Evolutionary conservation across 2,888 invertebrate species (phyloP).

Genomic region (Dastarcus helophoroides): DNA sequence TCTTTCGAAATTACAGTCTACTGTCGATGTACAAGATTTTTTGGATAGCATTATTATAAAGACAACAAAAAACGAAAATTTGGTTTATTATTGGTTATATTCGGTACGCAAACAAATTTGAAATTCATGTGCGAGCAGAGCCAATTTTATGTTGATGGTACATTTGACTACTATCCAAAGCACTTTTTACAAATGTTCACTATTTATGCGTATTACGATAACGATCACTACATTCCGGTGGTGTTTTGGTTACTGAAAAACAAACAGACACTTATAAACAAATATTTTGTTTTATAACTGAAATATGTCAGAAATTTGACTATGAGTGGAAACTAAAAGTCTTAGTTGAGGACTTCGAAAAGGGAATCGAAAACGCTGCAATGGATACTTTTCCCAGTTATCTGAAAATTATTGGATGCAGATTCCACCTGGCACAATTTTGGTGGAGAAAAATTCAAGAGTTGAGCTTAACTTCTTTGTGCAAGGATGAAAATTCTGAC

Average conservation of each 20-base stretch:
- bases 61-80: slow-evolving; percentile 1
- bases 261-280: not conserved
- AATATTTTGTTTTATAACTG: not conserved
- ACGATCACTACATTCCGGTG: slow-evolving; percentile 1
- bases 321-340: not conserved
- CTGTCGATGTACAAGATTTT: too few relatives aligned
- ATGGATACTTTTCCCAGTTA: not conserved
- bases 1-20: too few relatives aligned
- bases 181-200: slow-evolving; percentile 1
- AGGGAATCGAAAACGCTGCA: not conserved
- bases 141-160: not conserved
- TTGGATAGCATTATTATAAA: not conserved
- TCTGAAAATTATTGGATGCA: slow-evolving; percentile 1
- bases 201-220: slow-evolving; percentile 1
- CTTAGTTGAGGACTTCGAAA: slow-evolving; percentile 1
- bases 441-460: not conserved
- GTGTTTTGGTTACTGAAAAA: not conserved
- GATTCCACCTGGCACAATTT: not conserved
- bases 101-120: not conserved
- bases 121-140: not conserved
- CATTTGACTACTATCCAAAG: not conserved
- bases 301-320: not conserved
- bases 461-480: not conserved
- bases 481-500: not conserved
- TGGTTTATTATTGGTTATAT: not conserved